phyloP scores from a whole-genome alignment of 2,888 invertebrate species.

The Cyaniris semiargus region DNA sequence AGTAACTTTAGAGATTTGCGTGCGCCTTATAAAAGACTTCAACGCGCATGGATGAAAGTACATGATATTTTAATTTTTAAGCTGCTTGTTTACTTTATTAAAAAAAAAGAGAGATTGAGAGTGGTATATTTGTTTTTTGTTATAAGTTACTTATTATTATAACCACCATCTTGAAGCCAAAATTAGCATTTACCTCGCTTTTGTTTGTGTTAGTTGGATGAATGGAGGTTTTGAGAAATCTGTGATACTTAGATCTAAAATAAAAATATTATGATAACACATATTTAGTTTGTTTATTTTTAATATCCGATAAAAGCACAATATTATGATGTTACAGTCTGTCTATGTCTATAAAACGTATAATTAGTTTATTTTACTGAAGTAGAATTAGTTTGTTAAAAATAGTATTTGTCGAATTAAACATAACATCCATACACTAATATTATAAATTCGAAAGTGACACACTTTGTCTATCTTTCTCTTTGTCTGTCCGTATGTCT shows the following conservation, averaged over 20 bases:
- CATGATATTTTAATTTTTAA: background rate
- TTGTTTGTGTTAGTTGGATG: background rate
- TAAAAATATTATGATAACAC: background rate
- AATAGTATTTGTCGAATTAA: too few species aligned
- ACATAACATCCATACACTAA: too few species aligned
- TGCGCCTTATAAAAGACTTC: background rate
- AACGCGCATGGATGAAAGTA: background rate
- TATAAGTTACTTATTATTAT: too few species aligned
- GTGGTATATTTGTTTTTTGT: background rate
- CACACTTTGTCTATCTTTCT: too few species aligned
- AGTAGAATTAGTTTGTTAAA: too few species aligned
- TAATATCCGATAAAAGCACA: background rate
- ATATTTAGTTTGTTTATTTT: background rate
- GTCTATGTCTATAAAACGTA: too few species aligned
- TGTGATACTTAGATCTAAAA: slow-evolving; percentile 2
- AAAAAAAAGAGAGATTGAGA: background rate
- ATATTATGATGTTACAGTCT: background rate
- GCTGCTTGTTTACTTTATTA: background rate
- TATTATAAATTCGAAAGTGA: too few species aligned
- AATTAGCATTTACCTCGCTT: too few species aligned
- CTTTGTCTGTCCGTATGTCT: too few species aligned
- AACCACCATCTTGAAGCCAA: too few species aligned
- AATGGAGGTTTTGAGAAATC: background rate
- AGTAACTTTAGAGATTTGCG: background rate
- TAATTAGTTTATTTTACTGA: too few species aligned